Evolutionary conservation across 2,888 invertebrate species (phyloP).

Genomic region (Lasioglossum zephyrum): DNA sequence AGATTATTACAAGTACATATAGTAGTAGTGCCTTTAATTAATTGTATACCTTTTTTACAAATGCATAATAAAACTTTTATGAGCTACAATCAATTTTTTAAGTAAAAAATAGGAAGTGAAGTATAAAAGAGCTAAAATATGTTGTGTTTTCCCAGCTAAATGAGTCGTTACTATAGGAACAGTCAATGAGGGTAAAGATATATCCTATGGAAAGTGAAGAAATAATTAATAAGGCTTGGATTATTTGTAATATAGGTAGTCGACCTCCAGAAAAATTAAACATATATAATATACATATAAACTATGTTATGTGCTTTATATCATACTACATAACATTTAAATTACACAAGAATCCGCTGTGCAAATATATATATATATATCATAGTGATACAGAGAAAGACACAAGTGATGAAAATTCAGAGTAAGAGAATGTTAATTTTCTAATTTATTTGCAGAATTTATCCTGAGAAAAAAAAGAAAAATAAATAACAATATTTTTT

Average conservation of each 20-base stretch:
- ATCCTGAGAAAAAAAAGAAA: no score
- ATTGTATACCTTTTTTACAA: not conserved
- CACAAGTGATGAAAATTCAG: no score
- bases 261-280: not conserved
- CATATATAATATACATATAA: no score
- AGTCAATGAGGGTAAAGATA: not conserved
- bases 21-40: not conserved
- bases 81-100: not conserved
- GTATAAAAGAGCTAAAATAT: not conserved
- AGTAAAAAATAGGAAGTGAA: not conserved
- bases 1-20: not conserved
- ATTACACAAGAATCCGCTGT: no score
- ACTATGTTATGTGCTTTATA: not conserved
- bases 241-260: not conserved
- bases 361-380: no score
- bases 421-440: no score
- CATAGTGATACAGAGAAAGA: no score
- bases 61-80: not conserved
- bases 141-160: conserved; percentile 2
- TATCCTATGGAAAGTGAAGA: not conserved
- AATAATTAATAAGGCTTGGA: not conserved
- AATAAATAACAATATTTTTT: no score
- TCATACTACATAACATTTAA: no score
- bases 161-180: conserved; percentile 38
- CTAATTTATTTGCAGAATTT: no score